Percentiles rank a stretch among this genome's conserved stretches.
These are phyloP conservation scores for Loxodonta africana DNA, from an alignment of 2,113 vertebrate species.

Conservation along the genomic window DNA sequence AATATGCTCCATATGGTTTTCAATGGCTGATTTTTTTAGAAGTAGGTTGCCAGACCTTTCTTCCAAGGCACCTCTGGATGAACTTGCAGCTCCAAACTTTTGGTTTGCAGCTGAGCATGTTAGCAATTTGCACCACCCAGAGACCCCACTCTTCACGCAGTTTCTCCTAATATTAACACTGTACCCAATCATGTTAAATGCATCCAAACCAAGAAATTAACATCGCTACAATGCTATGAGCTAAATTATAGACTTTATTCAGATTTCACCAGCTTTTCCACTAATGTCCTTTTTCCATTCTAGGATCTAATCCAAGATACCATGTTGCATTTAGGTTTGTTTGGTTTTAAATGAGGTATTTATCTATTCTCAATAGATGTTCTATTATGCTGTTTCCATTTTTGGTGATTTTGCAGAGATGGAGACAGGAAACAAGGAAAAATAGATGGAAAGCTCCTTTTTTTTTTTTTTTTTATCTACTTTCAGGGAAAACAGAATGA, in stretches of 20 bases:
- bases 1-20: not conserved
- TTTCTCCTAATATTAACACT: not conserved
- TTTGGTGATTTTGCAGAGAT: not conserved
- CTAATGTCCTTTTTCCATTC: not conserved
- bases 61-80: not conserved
- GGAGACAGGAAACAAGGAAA: not conserved
- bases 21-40: not conserved
- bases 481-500: not conserved
- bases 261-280: not conserved
- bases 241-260: not conserved
- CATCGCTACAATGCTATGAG: not conserved
- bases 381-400: not conserved
- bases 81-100: not conserved
- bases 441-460: accelerated
- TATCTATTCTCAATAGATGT: not conserved
- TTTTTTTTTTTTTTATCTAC: not conserved
- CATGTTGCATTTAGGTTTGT: not conserved
- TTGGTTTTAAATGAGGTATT: not conserved
- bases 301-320: not conserved
- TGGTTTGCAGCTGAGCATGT: not conserved
- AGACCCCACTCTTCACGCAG: no score
- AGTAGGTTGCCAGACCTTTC: not conserved
- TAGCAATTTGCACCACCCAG: not conserved
- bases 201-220: not conserved
- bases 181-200: not conserved